Percentiles rank a stretch among this genome's conserved stretches.
Evolutionary conservation across 2,113 vertebrate genomes (phyloP).

Genomic region (Halcyon malimbica): DNA sequence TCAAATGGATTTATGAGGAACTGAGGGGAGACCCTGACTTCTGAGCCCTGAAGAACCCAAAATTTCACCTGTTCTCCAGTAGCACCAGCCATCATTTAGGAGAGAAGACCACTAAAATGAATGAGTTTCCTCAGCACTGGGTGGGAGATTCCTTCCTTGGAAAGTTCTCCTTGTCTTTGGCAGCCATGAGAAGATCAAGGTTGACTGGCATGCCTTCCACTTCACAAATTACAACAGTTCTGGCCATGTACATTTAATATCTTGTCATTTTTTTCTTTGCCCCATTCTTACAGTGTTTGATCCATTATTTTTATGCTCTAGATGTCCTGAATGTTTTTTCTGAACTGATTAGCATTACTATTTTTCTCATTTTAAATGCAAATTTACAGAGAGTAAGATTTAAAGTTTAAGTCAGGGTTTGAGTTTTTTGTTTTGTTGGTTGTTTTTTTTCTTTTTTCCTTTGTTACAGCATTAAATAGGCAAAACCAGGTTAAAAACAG

Average conservation of each 20-base stretch:
- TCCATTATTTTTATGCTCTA: background rate
- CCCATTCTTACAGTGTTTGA: background rate
- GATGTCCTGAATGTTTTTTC: background rate
- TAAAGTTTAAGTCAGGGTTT: background rate
- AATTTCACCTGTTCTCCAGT: background rate
- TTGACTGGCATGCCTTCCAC: background rate
- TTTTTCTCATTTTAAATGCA: background rate
- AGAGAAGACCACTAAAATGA: background rate
- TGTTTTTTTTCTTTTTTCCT: background rate
- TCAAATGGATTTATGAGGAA: background rate
- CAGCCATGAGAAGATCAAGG: background rate
- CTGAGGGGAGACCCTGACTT: background rate
- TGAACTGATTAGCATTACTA: background rate
- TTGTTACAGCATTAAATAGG: background rate
- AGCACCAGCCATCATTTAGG: background rate
- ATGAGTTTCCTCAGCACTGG: background rate
- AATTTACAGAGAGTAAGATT: background rate
- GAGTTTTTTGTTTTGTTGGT: background rate
- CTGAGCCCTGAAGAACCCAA: background rate
- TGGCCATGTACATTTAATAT: fast-evolving
- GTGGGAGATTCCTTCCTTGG: background rate
- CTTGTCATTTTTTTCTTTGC: background rate
- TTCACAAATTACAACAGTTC: background rate
- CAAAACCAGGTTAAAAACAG: background rate
- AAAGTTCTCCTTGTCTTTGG: fast-evolving